Evolutionary conservation across 2,797 vertebrate genomes (phyloP).

Genomic region (Lutjanus campechanus): DNA sequence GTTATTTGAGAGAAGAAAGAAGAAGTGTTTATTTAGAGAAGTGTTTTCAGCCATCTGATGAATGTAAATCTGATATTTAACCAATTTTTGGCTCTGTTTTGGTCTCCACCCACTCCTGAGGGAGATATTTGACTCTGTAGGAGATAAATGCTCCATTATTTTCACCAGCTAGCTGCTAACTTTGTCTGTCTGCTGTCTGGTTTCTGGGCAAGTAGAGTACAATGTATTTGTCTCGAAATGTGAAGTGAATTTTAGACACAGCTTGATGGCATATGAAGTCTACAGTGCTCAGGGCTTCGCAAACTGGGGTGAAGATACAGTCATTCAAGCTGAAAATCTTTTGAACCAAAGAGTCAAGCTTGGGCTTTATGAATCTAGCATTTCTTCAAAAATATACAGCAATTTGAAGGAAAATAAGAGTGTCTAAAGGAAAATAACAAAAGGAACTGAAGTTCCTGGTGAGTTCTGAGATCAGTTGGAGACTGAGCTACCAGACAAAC

Average conservation of each 20-base stretch:
- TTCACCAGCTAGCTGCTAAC: no score
- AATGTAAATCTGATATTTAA: no score
- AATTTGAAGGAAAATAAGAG: not conserved
- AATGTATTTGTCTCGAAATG: not conserved
- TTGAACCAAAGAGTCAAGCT: not conserved
- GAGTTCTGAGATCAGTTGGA: not conserved
- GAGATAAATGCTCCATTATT: no score
- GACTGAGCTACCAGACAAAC: not conserved
- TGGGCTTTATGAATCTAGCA: not conserved
- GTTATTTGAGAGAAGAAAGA: no score
- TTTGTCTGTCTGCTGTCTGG: not conserved
- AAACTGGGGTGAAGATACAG: not conserved
- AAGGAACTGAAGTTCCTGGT: no score
- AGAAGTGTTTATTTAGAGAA: no score
- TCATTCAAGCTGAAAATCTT: not conserved
- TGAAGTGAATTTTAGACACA: not conserved
- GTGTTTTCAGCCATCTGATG: no score
- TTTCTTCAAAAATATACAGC: not conserved
- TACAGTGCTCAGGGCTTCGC: not conserved
- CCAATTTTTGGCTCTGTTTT: not conserved
- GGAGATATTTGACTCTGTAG: no score
- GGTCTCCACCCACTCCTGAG: no score
- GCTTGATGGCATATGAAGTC: not conserved
- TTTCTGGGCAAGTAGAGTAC: not conserved
- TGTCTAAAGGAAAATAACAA: not conserved